Evolutionary conservation across 2,888 invertebrate species (phyloP).

Genomic region (Imbricaverruca yamaguchii): DNA sequence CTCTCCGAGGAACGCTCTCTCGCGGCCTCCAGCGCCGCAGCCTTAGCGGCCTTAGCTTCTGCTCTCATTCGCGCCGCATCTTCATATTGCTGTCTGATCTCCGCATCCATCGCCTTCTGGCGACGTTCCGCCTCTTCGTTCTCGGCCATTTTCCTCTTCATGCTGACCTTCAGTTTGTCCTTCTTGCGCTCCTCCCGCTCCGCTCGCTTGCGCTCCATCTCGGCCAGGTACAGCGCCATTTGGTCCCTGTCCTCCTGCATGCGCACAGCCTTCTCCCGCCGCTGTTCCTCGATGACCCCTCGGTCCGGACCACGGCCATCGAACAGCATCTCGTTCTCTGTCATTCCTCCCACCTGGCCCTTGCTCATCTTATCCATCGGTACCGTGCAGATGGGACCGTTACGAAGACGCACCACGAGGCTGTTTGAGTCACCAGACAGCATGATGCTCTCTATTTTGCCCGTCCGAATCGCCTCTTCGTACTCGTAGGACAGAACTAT

Average conservation of each 20-base stretch:
- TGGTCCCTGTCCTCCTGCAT: slow-evolving; percentile 15
- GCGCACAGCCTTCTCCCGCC: neutral
- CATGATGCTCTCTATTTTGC: slow-evolving; percentile 31
- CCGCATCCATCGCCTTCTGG: slow-evolving; percentile 45
- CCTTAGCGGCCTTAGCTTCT: slow-evolving; percentile 45
- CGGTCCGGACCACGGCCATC: slow-evolving; percentile 21
- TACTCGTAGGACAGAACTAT: slow-evolving; percentile 29
- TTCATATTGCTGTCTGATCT: slow-evolving; percentile 41
- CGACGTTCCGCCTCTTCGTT: slow-evolving; percentile 49
- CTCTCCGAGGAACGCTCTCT: slow-evolving; percentile 36
- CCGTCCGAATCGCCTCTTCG: slow-evolving; percentile 32
- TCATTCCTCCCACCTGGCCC: slow-evolving; percentile 21
- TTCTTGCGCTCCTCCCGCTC: slow-evolving; percentile 1
- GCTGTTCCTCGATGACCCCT: neutral
- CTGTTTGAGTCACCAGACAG: slow-evolving; percentile 30
- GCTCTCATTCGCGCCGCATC: slow-evolving; percentile 39
- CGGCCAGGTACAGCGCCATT: slow-evolving; percentile 15
- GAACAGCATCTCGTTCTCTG: slow-evolving; percentile 25
- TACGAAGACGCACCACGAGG: slow-evolving; percentile 30
- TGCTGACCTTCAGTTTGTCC: slow-evolving; percentile 45
- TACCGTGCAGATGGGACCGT: slow-evolving; percentile 31
- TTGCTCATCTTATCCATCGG: slow-evolving; percentile 26
- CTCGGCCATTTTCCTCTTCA: slow-evolving; percentile 19
- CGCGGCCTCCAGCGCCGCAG: slow-evolving; percentile 47
- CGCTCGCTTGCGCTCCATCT: neutral